These are phyloP conservation scores for Hydroisotoma schaefferi DNA, from an alignment of 2,888 invertebrate genomes.

Conservation along the genomic window DNA sequence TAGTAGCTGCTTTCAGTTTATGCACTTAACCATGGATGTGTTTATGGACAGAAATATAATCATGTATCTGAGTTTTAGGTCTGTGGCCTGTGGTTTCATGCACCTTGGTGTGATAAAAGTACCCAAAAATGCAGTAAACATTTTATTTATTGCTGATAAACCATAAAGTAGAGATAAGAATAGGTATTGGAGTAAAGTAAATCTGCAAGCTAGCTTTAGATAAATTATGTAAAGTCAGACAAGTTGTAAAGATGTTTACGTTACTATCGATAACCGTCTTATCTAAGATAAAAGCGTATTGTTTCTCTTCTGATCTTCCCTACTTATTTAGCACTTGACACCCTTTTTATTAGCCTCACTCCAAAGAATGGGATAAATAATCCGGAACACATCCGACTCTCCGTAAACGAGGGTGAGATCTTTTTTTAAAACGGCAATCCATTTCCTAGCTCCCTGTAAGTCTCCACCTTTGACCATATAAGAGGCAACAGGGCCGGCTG, in stretches of 20 bases:
- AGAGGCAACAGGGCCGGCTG: constrained; percentile 2
- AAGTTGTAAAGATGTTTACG: background rate
- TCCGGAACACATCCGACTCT: background rate
- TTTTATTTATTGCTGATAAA: background rate
- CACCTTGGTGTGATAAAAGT: no score
- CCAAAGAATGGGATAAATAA: constrained; percentile 7
- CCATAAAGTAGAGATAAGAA: background rate
- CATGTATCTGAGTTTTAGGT: no score
- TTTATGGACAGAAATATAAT: no score
- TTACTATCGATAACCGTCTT: background rate
- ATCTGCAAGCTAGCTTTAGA: background rate
- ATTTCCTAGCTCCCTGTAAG: background rate
- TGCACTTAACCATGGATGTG: no score
- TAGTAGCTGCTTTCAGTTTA: no score
- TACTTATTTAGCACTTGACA: background rate
- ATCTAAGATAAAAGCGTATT: background rate
- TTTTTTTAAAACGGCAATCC: constrained; percentile 4
- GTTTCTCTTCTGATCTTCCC: background rate
- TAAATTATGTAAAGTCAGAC: background rate
- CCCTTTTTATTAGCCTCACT: background rate
- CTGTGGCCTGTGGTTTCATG: no score
- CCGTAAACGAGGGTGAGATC: constrained; percentile 7
- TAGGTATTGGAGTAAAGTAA: background rate
- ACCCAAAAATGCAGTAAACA: no score
- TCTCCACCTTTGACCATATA: constrained; percentile 1